Percentiles rank a stretch among this genome's conserved stretches.
These are phyloP conservation scores for Dipodomys spectabilis DNA, from an alignment of 2,113 vertebrate genomes.

Conservation along the genomic window DNA sequence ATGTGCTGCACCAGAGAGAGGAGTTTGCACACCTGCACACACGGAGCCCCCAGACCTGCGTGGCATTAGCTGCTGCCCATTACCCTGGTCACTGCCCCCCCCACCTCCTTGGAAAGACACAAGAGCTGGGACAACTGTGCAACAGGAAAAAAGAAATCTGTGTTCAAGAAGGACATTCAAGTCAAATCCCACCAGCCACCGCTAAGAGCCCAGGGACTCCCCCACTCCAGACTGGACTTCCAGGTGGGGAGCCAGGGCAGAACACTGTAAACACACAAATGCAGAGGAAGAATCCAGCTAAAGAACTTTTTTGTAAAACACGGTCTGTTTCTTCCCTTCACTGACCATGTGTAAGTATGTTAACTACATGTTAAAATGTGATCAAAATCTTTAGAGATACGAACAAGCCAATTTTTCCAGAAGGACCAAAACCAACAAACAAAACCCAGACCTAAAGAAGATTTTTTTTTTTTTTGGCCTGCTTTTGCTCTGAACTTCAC, in stretches of 20 bases:
- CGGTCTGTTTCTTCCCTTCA: neutral
- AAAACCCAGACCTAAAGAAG: slow-evolving; percentile 2
- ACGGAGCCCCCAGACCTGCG: neutral
- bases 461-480: neutral
- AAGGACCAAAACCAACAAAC: neutral
- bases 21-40: neutral
- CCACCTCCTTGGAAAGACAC: no score
- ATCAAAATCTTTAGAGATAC: slow-evolving; percentile 52
- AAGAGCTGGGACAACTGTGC: neutral
- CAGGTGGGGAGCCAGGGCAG: neutral
- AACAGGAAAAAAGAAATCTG: neutral
- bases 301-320: neutral
- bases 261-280: neutral
- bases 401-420: slow-evolving; percentile 49
- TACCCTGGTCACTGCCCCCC: neutral
- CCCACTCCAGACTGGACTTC: neutral
- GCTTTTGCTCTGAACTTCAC: neutral
- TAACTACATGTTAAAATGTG: neutral
- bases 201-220: neutral
- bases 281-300: neutral
- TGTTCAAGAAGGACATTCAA: neutral
- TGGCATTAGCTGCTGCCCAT: neutral
- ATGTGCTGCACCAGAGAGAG: neutral
- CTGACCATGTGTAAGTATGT: neutral
- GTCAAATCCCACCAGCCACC: neutral